A percentile compares a stretch with the other conserved stretches of the same genome.
Conservation (phyloP, 1,140 invertebrate species). For the Periplaneta americana region DNA sequence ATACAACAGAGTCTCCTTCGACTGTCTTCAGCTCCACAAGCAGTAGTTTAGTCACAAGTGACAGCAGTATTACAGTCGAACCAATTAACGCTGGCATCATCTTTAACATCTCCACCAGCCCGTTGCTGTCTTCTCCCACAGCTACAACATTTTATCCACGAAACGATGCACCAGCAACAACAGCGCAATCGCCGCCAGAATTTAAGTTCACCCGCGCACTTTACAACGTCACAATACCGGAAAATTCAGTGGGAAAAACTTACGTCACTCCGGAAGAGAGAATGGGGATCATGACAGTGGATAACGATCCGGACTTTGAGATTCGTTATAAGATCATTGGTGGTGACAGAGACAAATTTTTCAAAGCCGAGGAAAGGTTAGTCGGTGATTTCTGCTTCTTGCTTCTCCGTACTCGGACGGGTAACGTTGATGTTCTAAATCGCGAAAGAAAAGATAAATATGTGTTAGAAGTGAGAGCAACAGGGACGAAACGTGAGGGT, state of each 20-base stretch:
- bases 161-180: slow-evolving; percentile 7
- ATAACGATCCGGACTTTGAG: slow-evolving; percentile 35
- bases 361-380: slow-evolving; percentile 81
- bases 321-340: slow-evolving; percentile 76
- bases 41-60: slow-evolving; percentile 10
- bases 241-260: slow-evolving; percentile 85
- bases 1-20: slow-evolving; percentile 7
- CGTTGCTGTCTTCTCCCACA: not conserved
- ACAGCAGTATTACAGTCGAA: slow-evolving; percentile 9
- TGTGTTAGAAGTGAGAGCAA: slow-evolving; percentile 73
- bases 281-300: slow-evolving; percentile 59
- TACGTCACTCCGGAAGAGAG: slow-evolving; percentile 58
- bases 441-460: slow-evolving; percentile 84
- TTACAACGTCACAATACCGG: slow-evolving; percentile 89
- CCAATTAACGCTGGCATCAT: slow-evolving; percentile 2
- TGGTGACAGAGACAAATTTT: slow-evolving; percentile 84
- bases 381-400: slow-evolving; percentile 94
- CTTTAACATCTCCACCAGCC: not conserved
- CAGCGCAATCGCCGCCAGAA: slow-evolving; percentile 2
- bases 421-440: slow-evolving; percentile 80
- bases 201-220: slow-evolving; percentile 63
- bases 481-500: slow-evolving; percentile 50
- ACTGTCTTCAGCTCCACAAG: slow-evolving; percentile 11
- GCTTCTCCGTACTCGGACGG: slow-evolving; percentile 72
- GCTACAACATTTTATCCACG: not conserved